These are phyloP conservation scores for Hippocampus guttulatus DNA, from an alignment of 2,113 vertebrate genomes.

Conservation along the genomic window DNA sequence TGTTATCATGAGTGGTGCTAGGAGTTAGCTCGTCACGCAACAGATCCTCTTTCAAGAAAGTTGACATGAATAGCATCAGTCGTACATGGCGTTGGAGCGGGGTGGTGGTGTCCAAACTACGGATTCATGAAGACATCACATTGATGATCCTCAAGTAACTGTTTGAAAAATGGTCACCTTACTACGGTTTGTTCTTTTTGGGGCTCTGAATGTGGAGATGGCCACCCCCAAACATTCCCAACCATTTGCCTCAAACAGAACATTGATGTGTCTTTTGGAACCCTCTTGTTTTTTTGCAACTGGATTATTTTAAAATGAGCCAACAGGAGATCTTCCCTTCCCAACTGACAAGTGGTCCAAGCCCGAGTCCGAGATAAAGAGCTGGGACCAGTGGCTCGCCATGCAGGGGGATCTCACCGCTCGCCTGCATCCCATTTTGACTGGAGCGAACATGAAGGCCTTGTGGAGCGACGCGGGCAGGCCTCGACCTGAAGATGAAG, in stretches of 20 bases:
- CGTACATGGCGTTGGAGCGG: not conserved
- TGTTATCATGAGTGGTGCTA: too few species aligned
- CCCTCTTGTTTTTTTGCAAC: not conserved
- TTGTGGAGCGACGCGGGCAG: slow-evolving; percentile 82
- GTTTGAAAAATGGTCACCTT: too few species aligned
- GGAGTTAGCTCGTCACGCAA: too few species aligned
- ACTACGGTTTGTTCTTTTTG: too few species aligned
- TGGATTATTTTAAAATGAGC: not conserved
- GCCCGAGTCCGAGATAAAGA: slow-evolving; percentile 51
- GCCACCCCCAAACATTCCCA: too few species aligned
- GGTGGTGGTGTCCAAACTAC: too few species aligned
- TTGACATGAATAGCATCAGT: not conserved
- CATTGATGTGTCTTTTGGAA: not conserved
- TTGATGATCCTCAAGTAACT: too few species aligned
- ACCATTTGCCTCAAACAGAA: too few species aligned
- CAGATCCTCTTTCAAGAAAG: not conserved
- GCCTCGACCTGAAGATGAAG: slow-evolving; percentile 73
- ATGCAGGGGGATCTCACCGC: slow-evolving; percentile 76
- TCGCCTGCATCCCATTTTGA: slow-evolving; percentile 68
- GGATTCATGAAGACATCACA: too few species aligned
- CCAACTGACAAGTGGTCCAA: slow-evolving; percentile 75
- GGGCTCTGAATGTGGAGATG: too few species aligned
- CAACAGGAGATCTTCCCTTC: slow-evolving; percentile 65
- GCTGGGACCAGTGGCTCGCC: slow-evolving; percentile 86
- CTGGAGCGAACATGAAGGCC: slow-evolving; percentile 74